phyloP scores from a whole-genome alignment of 1,140 invertebrate species.

The Cherax destructor region DNA sequence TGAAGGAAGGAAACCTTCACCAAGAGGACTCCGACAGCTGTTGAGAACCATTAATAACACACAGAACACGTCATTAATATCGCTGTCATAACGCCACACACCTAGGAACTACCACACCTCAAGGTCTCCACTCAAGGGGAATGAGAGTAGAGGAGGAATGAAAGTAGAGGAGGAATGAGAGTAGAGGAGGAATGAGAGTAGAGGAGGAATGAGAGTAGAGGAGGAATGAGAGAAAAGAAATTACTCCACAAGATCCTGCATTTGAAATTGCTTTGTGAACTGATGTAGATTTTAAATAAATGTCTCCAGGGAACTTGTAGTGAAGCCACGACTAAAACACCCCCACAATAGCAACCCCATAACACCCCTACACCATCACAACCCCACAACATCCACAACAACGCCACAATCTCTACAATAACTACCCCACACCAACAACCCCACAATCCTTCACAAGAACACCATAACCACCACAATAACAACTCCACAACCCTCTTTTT shows the following conservation, averaged over 20 bases:
- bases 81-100: no score
- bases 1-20: not conserved
- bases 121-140: no score
- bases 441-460: not conserved
- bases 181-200: not conserved
- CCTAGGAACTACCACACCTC: no score
- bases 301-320: not conserved
- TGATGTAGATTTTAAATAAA: no score
- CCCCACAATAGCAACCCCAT: no score
- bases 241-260: no score
- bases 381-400: not conserved
- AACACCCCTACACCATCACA: no score
- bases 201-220: not conserved
- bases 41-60: no score
- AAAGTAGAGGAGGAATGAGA: not conserved
- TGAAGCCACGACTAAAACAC: not conserved
- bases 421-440: not conserved
- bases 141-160: not conserved
- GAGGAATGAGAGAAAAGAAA: not conserved
- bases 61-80: no score
- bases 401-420: not conserved
- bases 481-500: not conserved
- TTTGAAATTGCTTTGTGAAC: no score
- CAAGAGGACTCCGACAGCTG: not conserved
- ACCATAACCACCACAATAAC: not conserved